Evolutionary conservation across 2,797 vertebrate species (phyloP), one percentile per base, ranked within the genome.

Genomic region (Mus minutoides): DNA sequence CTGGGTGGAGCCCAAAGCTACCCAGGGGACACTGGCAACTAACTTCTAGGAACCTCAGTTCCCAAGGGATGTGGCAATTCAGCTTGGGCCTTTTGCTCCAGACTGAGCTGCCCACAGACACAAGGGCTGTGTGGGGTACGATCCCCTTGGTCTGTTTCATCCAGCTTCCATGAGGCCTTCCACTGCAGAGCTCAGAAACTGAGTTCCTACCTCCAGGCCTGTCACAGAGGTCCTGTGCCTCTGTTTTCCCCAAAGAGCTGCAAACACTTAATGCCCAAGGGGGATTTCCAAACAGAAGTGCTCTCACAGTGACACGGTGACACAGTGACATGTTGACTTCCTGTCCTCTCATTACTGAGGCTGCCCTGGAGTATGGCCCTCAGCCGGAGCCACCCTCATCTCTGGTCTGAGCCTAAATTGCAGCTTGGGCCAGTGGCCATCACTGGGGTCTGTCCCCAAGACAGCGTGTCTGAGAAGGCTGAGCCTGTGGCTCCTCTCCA

Each of bases 391-490:
- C 24, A 0, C 84, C 31, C 34, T 60, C 43, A 34, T 60, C 91
- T 56, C 92, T 46, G 71, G 67, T n/a, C 88, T 43, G 60, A 92
- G 40, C 79, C 90, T 69, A 94, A 96, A 96, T 82, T 93, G 92
- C 40, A 96, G 93, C 90, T 60, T 88, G 88, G 64, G 64, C 31
- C 80, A 78, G 80, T 54, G 79, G 89, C 84, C 58, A 77, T 60
- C 67, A 56, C 6, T 54, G 29, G 67, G 88, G 84, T 86, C 75
- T 83, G 94, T 54, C 56, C 83, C 56, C 19, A 88, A 91, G 88
- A 82, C 14, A 29, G 37, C 7, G 19, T 24, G 34, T 87, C 88
- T 71, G 69, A 77, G 64, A 62, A 54, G 78, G 46, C 69, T 21
- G 52, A 11, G 17, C 67, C 46, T 22, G 90, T 43, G 64, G 64